Base-by-base conservation (phyloP, 1,140 invertebrate species). In the Lepidotrigona ventralis region DNA sequence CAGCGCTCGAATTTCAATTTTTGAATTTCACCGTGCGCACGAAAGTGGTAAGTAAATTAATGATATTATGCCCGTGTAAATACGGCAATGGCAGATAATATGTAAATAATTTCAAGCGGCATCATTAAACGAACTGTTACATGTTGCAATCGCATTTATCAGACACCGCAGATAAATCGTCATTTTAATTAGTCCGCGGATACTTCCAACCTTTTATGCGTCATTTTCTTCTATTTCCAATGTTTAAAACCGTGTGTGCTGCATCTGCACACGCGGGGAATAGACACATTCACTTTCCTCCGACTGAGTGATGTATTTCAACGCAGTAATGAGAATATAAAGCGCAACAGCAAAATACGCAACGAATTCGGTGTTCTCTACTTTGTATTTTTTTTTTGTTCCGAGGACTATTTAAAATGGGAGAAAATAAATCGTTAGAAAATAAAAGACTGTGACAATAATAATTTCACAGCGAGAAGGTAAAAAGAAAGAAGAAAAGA, bases 271-370 rank as follows among this genome's bases (percentile, higher is more conserved):
- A 51, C 17, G 26, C 17, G 39, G 39, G 69, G 46, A 76, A 86
- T 63, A 69, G 53, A 83, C 75, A 64, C 78, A 69, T 84, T 70
- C 79, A 53, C 73, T 81, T 88, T 87, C 74, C 84, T 33, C 82
- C 63, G 39, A 64, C 63, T 60, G 53, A 78, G 81, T 81, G 81
- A 84, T 84, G 78, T 88, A 87, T 87, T 88, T 88, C 85, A 85
- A 77, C 3, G 46, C 85, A 60, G 51, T 87, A 87, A 87, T 87
- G 85, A 87, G 77, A 81, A 86, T 77, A 84, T 81, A 84, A 84
- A 84, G 39, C 39, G 39, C 39, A 46, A 81, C 81, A 84, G 68
- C 68, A 26, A 85, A 73, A 84, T 69, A 63, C 60, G 58, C 64
- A 75, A 80, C 73, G 77, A 12, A 56, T 64, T 70, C 33, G 14